These are phyloP conservation scores for Papilio machaon DNA, from an alignment of 1,140 invertebrate genomes.

Conservation along the genomic window DNA sequence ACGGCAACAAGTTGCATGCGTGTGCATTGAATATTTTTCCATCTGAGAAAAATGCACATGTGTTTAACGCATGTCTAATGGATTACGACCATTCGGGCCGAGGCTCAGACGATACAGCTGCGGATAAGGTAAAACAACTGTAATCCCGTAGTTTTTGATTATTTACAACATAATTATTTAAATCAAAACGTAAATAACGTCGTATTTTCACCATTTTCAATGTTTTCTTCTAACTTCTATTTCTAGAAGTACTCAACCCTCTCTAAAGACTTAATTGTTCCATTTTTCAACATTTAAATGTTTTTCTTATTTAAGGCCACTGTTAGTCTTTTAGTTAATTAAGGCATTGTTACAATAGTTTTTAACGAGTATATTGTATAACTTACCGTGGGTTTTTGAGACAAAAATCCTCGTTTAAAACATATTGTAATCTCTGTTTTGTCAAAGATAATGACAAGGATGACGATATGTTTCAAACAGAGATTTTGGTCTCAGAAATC, in stretches of 20 bases:
- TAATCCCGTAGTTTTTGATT: neutral
- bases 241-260: no score
- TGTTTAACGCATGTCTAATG: constrained; percentile 31
- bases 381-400: no score
- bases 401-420: no score
- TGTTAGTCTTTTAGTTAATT: no score
- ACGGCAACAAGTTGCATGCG: constrained; percentile 35
- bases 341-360: no score
- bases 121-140: neutral
- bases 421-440: no score
- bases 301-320: no score
- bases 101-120: constrained; percentile 12
- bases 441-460: no score
- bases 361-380: no score
- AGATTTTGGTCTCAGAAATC: no score
- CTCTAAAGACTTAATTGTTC: neutral
- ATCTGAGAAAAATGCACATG: neutral
- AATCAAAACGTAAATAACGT: neutral
- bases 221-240: neutral
- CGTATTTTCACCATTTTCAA: neutral
- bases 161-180: neutral
- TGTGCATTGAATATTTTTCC: constrained; percentile 27
- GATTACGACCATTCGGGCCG: constrained; percentile 23
- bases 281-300: neutral
- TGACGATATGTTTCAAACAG: no score